These are phyloP conservation scores for Micronycteris hirsuta DNA, from an alignment of 2,113 vertebrate species.

Conservation along the genomic window DNA sequence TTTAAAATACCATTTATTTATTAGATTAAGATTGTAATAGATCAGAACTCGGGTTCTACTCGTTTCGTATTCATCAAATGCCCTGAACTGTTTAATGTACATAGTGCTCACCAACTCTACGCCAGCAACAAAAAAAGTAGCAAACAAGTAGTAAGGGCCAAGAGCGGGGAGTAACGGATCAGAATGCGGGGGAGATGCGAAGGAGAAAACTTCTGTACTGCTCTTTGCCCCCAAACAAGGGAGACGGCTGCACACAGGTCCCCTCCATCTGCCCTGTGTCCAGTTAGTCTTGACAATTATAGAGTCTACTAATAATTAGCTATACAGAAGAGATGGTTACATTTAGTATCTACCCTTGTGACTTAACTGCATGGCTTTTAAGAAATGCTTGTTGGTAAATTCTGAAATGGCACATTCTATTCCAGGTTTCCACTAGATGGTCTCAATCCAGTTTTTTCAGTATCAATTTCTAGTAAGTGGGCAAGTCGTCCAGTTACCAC, in stretches of 20 bases:
- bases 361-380: neutral
- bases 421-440: neutral
- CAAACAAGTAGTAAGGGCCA: accelerated
- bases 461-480: neutral
- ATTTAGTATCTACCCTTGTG: neutral
- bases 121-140: neutral
- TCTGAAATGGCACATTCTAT: neutral
- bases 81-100: neutral
- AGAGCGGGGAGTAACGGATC: neutral
- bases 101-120: neutral
- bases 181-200: neutral
- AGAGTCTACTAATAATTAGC: neutral
- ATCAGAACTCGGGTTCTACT: neutral
- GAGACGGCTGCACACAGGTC: neutral
- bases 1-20: neutral
- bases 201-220: neutral
- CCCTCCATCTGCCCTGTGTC: too few species aligned
- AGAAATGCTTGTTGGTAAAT: neutral
- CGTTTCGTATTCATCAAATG: neutral
- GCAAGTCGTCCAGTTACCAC: neutral
- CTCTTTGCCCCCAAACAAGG: neutral
- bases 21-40: neutral
- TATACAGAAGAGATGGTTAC: neutral
- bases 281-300: neutral
- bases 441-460: neutral